Evolutionary conservation across 2,113 vertebrate species (phyloP), one percentile per base, ranked within the genome.

Genomic region (Triplophysa tibetana): DNA sequence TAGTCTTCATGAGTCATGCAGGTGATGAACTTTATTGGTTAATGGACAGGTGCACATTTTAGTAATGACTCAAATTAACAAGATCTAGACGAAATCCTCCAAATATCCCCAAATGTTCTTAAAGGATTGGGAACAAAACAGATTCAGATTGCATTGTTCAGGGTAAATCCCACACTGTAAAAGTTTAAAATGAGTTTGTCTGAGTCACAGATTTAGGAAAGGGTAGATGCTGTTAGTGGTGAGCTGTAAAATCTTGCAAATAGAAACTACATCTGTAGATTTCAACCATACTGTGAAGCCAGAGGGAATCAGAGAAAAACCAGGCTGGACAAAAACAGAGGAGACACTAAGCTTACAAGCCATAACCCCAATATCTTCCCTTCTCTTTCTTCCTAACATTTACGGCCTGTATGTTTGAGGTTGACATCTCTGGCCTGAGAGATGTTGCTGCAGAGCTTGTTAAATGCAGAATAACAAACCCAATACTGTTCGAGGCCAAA

Each of bases 381-480:
- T 52, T 41, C 2, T 70, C 19, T 70, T 10, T 75, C 5, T 29
- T 45, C 41, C 9, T 69, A 33, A 19, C 65, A 78, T 61, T 70
- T 24, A 21, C 38, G 16, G 63, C 17, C 41, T 24, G 23, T 16
- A 17, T 52, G 26, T 38, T 41, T 69, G 1, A 45, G 50, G 38
- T 62, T 50, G 60, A 33, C 17, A 8, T 63, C 48, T 61, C 10
- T 45, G 26, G 54, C 13, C 48, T 70, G 54, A 61, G 60, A 62
- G 43, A 58, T 63, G 3, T 24, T 8, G 38, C 64, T 68, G 45
- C 52, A 48, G 41, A 33, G 77, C 67, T 70, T 70, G 43, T 70
- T 62, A 63, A 11, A 62, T n/a, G 9, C 17, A 56, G 41, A 70
- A 70, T 52, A 61, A 62, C 58, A 79, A 79, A 70, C 43, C 69